These are phyloP conservation scores for Miniopterus natalensis DNA, from an alignment of 2,113 vertebrate genomes.

Conservation along the genomic window DNA sequence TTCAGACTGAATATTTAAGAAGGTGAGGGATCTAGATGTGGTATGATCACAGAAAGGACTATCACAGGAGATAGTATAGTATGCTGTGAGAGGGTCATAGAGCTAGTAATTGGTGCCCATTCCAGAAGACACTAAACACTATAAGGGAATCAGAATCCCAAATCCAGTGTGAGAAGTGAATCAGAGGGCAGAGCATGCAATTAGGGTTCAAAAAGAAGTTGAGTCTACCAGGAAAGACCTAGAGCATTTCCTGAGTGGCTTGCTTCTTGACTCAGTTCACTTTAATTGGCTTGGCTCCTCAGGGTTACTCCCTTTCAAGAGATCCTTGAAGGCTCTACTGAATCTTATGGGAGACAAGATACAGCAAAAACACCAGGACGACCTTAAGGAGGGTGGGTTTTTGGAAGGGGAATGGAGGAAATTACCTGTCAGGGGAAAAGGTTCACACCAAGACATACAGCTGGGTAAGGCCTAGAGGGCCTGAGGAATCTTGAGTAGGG, in stretches of 20 bases:
- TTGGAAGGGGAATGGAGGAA: not conserved
- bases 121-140: not conserved
- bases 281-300: not conserved
- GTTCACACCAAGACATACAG: not conserved
- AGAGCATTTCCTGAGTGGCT: not conserved
- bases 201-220: not conserved
- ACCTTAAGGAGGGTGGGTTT: not conserved
- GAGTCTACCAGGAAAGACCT: not conserved
- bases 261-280: not conserved
- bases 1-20: not conserved
- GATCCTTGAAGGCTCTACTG: not conserved
- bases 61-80: too few species aligned
- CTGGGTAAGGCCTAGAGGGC: not conserved
- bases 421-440: not conserved
- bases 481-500: not conserved
- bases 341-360: not conserved
- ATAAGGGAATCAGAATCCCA: not conserved
- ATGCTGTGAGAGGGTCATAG: too few species aligned
- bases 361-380: not conserved
- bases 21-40: not conserved
- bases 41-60: not conserved
- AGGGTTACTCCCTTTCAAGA: not conserved
- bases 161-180: not conserved
- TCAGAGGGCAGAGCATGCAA: not conserved
- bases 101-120: too few species aligned